A percentile compares a stretch with the other conserved stretches of the same genome.
phyloP scores from a whole-genome alignment of 2,113 vertebrate genomes.

The Daphoenositta chrysoptera region DNA sequence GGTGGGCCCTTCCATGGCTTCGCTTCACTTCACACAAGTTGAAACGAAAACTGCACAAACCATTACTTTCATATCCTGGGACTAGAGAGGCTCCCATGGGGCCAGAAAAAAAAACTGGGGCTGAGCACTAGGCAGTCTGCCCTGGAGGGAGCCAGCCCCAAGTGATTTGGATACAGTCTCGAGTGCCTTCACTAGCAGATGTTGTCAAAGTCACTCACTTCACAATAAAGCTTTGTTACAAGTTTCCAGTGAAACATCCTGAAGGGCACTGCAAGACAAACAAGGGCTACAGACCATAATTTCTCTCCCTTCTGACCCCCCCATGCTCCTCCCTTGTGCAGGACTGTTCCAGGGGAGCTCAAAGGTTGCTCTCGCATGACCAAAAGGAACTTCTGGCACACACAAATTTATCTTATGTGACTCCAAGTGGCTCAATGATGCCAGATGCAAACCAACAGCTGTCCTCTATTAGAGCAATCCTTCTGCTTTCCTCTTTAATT shows the following conservation, averaged over 20 bases:
- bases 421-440: not conserved
- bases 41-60: not conserved
- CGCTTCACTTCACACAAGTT: not conserved
- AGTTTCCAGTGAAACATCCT: not conserved
- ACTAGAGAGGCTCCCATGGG: not conserved
- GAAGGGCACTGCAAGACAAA: not conserved
- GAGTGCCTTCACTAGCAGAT: not conserved
- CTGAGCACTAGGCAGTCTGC: not conserved
- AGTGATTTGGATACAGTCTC: not conserved
- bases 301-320: not conserved
- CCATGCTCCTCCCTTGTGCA: not conserved
- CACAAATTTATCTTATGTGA: not conserved
- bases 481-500: not conserved
- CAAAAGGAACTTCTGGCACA: not conserved
- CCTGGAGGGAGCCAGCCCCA: not conserved
- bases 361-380: rapidly evolving
- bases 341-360: not conserved
- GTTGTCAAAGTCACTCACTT: not conserved
- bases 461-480: not conserved
- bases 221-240: not conserved
- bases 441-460: not conserved
- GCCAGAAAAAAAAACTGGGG: not conserved
- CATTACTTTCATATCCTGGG: not conserved
- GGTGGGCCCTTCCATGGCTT: not conserved
- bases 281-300: not conserved